A percentile compares a stretch with the other conserved stretches of the same genome.
phyloP scores from a whole-genome alignment of 2,113 vertebrate species.

The Dicaeum eximium region DNA sequence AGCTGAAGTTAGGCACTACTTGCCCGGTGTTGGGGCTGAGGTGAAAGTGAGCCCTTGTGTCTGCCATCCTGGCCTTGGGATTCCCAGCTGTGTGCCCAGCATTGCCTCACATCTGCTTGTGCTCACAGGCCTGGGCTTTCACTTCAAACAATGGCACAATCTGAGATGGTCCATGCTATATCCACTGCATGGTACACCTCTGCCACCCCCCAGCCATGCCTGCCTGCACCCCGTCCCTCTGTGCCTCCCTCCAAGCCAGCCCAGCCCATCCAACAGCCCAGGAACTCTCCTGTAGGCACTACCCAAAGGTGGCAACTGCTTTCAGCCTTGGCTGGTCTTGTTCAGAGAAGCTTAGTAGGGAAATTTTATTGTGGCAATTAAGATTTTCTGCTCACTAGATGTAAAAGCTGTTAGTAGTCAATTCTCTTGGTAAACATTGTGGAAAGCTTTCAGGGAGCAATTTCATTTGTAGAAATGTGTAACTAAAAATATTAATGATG shows the following conservation, averaged over 20 bases:
- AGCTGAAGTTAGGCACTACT: neutral
- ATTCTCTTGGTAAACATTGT: neutral
- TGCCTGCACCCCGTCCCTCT: fast-evolving
- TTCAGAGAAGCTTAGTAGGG: neutral
- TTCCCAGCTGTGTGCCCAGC: neutral
- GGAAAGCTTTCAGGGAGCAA: neutral
- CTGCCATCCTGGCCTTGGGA: neutral
- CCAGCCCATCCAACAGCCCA: neutral
- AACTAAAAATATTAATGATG: neutral
- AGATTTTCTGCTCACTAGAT: neutral
- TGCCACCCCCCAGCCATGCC: neutral
- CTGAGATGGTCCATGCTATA: neutral
- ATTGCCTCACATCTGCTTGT: neutral
- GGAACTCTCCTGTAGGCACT: neutral
- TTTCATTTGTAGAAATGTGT: neutral
- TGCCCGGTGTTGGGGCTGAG: neutral
- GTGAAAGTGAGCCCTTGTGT: neutral
- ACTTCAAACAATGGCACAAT: neutral
- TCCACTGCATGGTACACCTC: fast-evolving
- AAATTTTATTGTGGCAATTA: neutral
- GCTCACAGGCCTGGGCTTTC: neutral
- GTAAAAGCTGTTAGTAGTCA: neutral
- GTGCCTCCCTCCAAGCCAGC: neutral
- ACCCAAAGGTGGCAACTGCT: neutral
- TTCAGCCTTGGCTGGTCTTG: neutral